Percentiles rank a stretch among this genome's conserved stretches.
These are phyloP conservation scores for Phoronis australis DNA, from an alignment of 2,888 invertebrate species.

Conservation along the genomic window DNA sequence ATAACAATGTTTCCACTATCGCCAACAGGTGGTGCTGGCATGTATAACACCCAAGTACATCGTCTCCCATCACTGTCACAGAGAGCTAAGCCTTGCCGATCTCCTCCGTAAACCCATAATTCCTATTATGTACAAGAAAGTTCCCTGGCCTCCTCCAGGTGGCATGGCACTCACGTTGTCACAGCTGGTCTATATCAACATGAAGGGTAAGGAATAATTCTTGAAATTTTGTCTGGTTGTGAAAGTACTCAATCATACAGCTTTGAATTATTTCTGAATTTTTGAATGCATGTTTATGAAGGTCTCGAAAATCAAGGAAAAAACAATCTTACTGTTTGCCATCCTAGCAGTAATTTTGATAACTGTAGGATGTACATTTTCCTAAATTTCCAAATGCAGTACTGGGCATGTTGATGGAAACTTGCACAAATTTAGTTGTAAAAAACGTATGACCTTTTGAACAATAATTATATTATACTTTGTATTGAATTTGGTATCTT, in stretches of 20 bases:
- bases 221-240: background rate
- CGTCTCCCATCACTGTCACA: conserved; percentile 51
- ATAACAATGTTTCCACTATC: too few species aligned
- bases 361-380: too few species aligned
- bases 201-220: conserved; percentile 43
- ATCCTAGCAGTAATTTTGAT: too few species aligned
- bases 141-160: conserved; percentile 55
- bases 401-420: too few species aligned
- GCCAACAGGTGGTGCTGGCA: conserved; percentile 47
- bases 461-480: too few species aligned
- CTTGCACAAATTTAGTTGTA: too few species aligned
- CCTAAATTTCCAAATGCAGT: too few species aligned
- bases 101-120: conserved; percentile 54
- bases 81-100: conserved; percentile 54
- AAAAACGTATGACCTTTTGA: too few species aligned
- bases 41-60: conserved; percentile 53
- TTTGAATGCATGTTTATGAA: background rate
- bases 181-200: conserved; percentile 53
- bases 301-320: too few species aligned
- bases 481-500: too few species aligned
- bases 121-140: conserved; percentile 51
- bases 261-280: background rate
- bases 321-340: too few species aligned
- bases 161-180: conserved; percentile 53
- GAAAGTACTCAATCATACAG: background rate